A percentile compares a stretch with the other conserved stretches of the same genome.
These are phyloP conservation scores for Prionace glauca DNA, from an alignment of 2,797 vertebrate genomes.

Conservation along the genomic window DNA sequence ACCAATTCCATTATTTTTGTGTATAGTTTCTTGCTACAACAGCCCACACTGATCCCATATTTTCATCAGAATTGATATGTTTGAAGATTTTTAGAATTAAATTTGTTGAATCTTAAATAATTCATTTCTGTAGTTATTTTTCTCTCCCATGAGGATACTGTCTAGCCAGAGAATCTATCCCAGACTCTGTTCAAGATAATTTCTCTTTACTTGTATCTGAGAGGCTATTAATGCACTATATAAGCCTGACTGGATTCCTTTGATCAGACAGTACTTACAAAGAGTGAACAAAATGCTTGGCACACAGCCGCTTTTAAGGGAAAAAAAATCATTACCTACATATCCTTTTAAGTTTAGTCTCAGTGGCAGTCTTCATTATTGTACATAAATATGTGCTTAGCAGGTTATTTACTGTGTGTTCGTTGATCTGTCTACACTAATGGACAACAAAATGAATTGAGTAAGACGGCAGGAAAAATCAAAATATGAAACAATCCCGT, in stretches of 20 bases:
- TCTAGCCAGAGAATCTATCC: not conserved
- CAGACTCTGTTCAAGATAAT: not conserved
- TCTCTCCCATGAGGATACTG: not conserved
- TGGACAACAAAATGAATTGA: too few relatives aligned
- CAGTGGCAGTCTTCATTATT: not conserved
- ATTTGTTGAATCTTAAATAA: slow-evolving; percentile 24
- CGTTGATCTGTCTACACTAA: not conserved
- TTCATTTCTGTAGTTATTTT: not conserved
- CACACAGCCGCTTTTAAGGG: not conserved
- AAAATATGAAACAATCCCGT: too few relatives aligned
- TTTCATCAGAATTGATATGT: not conserved
- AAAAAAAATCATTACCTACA: not conserved
- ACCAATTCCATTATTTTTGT: not conserved
- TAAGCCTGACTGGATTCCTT: not conserved
- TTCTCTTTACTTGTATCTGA: not conserved
- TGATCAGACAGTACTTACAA: not conserved
- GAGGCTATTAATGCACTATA: not conserved
- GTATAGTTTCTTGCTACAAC: not conserved
- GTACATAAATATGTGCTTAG: not conserved
- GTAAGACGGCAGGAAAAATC: too few relatives aligned
- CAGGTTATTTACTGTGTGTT: not conserved
- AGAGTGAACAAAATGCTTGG: not conserved
- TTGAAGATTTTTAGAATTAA: not conserved
- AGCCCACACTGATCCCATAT: not conserved
- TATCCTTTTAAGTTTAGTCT: not conserved